Conservation (phyloP, 2,888 invertebrate species). For the Alcis repandata region DNA sequence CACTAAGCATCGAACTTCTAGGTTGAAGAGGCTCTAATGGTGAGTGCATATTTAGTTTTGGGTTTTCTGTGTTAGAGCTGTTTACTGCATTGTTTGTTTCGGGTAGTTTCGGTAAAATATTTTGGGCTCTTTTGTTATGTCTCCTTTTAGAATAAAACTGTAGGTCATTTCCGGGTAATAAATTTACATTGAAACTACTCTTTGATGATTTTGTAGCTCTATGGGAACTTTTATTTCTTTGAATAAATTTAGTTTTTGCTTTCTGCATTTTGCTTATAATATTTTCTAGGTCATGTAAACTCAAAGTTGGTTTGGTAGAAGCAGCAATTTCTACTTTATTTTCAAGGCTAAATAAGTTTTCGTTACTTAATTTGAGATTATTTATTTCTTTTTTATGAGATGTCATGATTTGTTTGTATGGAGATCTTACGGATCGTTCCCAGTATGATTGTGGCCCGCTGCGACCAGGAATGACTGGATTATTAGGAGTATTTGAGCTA, state of each 20-base stretch:
- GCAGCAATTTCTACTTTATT: constrained; percentile 68
- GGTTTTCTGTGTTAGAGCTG: not conserved
- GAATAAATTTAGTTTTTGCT: constrained; percentile 40
- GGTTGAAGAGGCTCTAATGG: not conserved
- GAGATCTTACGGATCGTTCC: constrained; percentile 78
- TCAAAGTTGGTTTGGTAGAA: constrained; percentile 59
- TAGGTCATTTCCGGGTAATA: constrained; percentile 54
- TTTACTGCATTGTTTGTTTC: not conserved
- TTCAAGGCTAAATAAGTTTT: constrained; percentile 72
- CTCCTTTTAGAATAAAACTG: constrained; percentile 11
- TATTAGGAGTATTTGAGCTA: constrained; percentile 44
- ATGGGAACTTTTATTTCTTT: constrained; percentile 18
- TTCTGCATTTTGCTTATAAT: constrained; percentile 65
- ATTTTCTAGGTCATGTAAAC: constrained; percentile 74
- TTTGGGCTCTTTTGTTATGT: constrained; percentile 20
- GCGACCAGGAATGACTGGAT: constrained; percentile 63
- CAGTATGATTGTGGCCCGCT: constrained; percentile 69
- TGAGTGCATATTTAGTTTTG: not conserved
- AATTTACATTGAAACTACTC: constrained; percentile 64
- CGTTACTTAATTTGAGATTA: constrained; percentile 61
- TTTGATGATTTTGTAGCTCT: constrained; percentile 39
- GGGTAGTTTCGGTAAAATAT: not conserved
- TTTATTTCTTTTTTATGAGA: constrained; percentile 52
- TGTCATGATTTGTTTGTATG: constrained; percentile 53
- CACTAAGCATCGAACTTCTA: not conserved